Base-by-base conservation (phyloP, 2,888 invertebrate genomes). In the Acanthococcus lagerstroemiae region DNA sequence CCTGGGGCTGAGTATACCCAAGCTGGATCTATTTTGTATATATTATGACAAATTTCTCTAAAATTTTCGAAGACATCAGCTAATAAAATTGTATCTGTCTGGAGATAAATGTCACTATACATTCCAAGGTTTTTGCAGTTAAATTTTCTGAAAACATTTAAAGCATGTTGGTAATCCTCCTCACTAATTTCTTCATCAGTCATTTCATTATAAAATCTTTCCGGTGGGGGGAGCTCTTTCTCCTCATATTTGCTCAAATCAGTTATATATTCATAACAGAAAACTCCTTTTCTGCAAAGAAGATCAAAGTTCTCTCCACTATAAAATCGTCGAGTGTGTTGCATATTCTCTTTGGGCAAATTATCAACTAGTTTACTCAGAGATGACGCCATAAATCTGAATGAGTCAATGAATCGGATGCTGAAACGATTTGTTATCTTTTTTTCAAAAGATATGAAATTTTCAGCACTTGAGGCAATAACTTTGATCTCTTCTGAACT, bases 31-130 rank as follows among this genome's bases (percentile, higher is more conserved):
- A 57, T 37, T 44, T 57, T 57, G 44, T 57, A 57, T 57, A 57
- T 57, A 27, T 30, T 55, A 17, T 27, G 55, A 27, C 27, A 55
- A 22, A 24, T 54, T 3, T 67, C 15, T 5, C 75, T 52, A 69
- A 75, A 76, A 66, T 75, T 72, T 69, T 76, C n/a, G n/a, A 48
- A n/a, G 17, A 48, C 17, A 48, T 48, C 48, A 48, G 48, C 17
- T 48, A 48, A 48, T 48, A 48, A 21, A 19, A 48, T 15, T 25
- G 24, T 24, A 54, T 54, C 54, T 22, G 24, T 54, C 24, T n/a
- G n/a, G n/a, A n/a, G n/a, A n/a, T n/a, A n/a, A n/a, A n/a, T n/a
- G n/a, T n/a, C n/a, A n/a, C n/a, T n/a, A n/a, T n/a, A n/a, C n/a
- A n/a, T n/a, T n/a, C n/a, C n/a, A 25, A 48, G 46, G 25, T 27